Conservation (phyloP, 2,797 vertebrate species). For the Halcyon badia region DNA sequence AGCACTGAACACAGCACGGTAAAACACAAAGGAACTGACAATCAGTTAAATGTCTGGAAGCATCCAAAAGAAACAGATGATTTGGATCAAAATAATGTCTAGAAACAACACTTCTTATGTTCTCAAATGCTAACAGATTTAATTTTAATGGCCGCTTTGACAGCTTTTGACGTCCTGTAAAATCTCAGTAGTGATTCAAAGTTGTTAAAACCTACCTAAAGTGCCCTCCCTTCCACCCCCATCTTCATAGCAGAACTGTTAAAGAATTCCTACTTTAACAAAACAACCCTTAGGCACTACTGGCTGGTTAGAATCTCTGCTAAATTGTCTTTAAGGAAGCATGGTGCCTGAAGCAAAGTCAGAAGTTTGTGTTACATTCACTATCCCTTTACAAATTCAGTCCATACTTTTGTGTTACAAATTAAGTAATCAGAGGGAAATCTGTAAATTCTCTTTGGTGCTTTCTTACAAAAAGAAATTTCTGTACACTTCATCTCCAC, state of each 20-base stretch:
- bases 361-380: not conserved
- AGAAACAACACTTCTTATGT: not conserved
- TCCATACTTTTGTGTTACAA: not conserved
- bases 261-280: not conserved
- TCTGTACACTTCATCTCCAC: not conserved
- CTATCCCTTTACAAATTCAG: not conserved
- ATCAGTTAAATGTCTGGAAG: slow-evolving; percentile 2
- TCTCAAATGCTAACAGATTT: not conserved
- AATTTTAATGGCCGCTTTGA: not conserved
- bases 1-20: accelerated
- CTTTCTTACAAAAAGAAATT: not conserved
- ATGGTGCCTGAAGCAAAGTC: not conserved
- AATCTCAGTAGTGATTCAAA: not conserved
- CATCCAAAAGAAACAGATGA: slow-evolving; percentile 10
- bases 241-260: not conserved
- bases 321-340: not conserved
- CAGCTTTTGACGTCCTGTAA: slow-evolving; percentile 4
- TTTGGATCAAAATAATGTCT: slow-evolving; percentile 35
- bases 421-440: not conserved
- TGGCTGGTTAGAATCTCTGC: not conserved
- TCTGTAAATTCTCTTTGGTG: not conserved
- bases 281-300: not conserved
- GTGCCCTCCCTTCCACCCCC: not conserved
- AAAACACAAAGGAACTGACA: slow-evolving; percentile 11
- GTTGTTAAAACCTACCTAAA: not conserved